Conservation (phyloP, 2,113 vertebrate species). For the Corythaixoides concolor region DNA sequence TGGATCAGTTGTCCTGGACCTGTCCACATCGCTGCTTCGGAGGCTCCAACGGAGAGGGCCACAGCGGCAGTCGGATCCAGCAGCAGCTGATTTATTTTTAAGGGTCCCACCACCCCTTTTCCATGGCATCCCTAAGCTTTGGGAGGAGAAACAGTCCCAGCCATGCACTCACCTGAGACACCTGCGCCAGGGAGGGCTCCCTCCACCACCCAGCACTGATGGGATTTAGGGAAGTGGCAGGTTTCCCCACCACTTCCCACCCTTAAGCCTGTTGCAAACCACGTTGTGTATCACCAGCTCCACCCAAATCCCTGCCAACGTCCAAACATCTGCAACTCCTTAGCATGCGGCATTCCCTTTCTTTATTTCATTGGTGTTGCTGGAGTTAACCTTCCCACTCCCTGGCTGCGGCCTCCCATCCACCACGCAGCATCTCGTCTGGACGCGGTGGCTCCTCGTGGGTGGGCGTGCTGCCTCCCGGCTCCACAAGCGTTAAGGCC, state of each 20-base stretch:
- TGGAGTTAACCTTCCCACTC: neutral
- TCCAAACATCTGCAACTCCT: slow-evolving; percentile 53
- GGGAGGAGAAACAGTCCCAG: neutral
- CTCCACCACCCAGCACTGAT: neutral
- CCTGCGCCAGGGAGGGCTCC: neutral
- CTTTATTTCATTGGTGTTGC: neutral
- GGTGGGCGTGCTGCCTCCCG: neutral
- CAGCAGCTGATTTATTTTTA: neutral
- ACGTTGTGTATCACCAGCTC: neutral
- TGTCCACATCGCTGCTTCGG: neutral
- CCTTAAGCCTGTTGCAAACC: neutral
- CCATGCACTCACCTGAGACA: neutral
- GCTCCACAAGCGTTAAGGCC: rapidly evolving
- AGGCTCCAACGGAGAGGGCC: neutral
- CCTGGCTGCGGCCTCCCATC: neutral
- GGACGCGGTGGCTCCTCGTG: rapidly evolving
- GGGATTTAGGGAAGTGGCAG: neutral
- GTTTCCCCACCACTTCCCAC: neutral
- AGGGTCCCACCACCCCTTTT: neutral
- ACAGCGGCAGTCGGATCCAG: neutral
- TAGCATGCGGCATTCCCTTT: neutral
- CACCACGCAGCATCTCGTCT: rapidly evolving
- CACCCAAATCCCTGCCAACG: neutral
- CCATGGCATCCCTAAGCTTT: neutral
- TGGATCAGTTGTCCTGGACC: neutral